Base-by-base conservation (phyloP, 2,113 vertebrate genomes). In the Pseudolaguvia tuberculata region DNA sequence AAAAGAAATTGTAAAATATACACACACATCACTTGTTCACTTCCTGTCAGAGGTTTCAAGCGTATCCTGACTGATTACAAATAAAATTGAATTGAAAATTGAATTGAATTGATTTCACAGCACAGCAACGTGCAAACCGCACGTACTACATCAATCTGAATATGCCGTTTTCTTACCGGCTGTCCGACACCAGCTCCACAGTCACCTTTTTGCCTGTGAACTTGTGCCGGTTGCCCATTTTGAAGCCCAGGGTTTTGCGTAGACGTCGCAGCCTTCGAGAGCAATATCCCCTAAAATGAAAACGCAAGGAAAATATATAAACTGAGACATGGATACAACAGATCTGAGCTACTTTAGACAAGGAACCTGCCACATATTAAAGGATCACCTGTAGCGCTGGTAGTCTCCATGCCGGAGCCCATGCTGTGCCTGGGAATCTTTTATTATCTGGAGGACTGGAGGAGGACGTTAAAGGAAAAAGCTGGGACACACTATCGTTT, bases 341-440 rank as follows among this genome's bases (percentile, higher is more conserved):
- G 1, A 8, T 0, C 9, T 3, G 5, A 0, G 3, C 35, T 52
- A 45, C 27, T 48, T n/a, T 14, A 23, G n/a, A 7, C 47, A 2
- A 20, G 51, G 23, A 35, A 35, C 11, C 21, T 3, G 7, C 4
- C n/a, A 31, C 18, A n/a, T 31, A 18, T 14, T 15, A 35, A 25
- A 31, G 8, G 5, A 91, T 89, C 0, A 98, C 97, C 96, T 96
- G 90, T 98, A 98, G 86, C 96, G 93, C 89, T 99, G 97, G 86
- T 97, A 98, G 85, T 98, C 96, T 77, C 96, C 96, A 3, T 98
- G 96, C 18, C 96, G 89, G 82, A 99, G 88, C 2, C 97, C 97
- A n/a, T 99, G 97, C 84, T 98, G 96, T 84, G 97, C 96, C 88
- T 99, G 97, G 0, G 97, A 98, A 59, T 98, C 97, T 84, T 99